Evolutionary conservation across 2,113 vertebrate species (phyloP).

Genomic region (Brachypteracias leptosomus): DNA sequence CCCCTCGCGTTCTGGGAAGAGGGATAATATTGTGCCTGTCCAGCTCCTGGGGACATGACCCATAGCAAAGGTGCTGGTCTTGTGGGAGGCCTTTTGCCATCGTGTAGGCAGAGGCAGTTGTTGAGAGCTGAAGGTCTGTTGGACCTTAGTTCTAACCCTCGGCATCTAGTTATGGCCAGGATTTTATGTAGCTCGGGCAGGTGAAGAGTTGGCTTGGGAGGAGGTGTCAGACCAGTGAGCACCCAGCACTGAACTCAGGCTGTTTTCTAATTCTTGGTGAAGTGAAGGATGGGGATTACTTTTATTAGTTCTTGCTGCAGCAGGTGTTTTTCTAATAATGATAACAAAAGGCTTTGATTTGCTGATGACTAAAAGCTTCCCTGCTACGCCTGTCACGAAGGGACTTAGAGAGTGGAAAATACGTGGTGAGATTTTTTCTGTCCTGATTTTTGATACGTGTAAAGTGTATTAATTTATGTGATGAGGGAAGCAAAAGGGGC

Average conservation of each 20-base stretch:
- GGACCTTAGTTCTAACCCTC: not conserved
- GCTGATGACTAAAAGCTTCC: not conserved
- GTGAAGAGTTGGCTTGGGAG: not conserved
- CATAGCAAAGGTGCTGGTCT: accelerated
- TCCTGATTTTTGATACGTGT: not conserved
- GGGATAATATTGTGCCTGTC: accelerated
- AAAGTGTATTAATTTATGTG: not conserved
- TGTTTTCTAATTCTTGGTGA: not conserved
- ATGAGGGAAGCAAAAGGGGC: not conserved
- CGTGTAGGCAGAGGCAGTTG: accelerated
- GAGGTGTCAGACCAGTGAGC: no score
- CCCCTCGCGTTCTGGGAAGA: not conserved
- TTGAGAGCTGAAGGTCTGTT: not conserved
- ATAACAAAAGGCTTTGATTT: not conserved
- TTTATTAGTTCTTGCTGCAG: not conserved
- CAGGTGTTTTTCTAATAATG: not conserved
- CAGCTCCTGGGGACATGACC: not conserved
- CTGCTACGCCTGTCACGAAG: not conserved
- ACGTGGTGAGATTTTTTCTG: not conserved
- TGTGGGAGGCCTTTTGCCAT: not conserved
- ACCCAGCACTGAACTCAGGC: accelerated
- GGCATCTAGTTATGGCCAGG: not conserved
- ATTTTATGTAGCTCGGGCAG: accelerated
- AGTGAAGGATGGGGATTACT: not conserved
- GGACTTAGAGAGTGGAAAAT: not conserved